phyloP scores from a whole-genome alignment of 2,888 invertebrate genomes.

The Rosalia funebris region DNA sequence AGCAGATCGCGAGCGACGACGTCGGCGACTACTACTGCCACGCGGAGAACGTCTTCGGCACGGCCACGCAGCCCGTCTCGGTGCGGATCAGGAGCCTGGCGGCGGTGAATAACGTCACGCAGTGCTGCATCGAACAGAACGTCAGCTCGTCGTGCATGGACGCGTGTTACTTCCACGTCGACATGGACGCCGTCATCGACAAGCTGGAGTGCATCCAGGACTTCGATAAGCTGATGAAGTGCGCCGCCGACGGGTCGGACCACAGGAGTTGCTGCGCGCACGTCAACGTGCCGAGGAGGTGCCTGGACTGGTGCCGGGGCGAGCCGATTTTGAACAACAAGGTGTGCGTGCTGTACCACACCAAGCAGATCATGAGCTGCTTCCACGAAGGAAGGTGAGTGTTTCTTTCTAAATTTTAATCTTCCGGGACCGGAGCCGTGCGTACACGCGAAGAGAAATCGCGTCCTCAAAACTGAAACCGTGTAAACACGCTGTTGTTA shows the following conservation, averaged over 20 bases:
- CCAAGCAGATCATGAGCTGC: constrained; percentile 80
- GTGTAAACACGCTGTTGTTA: too few relatives aligned
- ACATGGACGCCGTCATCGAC: constrained; percentile 84
- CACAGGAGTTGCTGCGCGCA: constrained; percentile 86
- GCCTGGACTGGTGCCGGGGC: constrained; percentile 86
- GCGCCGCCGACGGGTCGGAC: constrained; percentile 84
- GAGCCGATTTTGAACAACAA: constrained; percentile 74
- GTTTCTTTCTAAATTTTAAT: too few relatives aligned
- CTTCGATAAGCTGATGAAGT: constrained; percentile 86
- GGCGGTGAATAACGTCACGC: constrained; percentile 74
- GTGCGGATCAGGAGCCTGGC: constrained; percentile 71
- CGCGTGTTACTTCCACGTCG: constrained; percentile 85
- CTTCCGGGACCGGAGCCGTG: too few relatives aligned
- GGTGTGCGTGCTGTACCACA: constrained; percentile 77
- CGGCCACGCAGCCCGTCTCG: constrained; percentile 76
- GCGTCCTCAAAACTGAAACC: too few relatives aligned
- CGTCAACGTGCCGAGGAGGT: constrained; percentile 81
- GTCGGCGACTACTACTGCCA: constrained; percentile 81
- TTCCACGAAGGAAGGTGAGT: constrained; percentile 75
- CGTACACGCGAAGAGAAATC: too few relatives aligned
- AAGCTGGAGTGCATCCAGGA: constrained; percentile 83
- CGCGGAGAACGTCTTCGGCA: constrained; percentile 85
- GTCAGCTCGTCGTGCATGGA: constrained; percentile 82
- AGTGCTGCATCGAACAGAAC: constrained; percentile 84
- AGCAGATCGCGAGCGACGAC: constrained; percentile 75